Percentiles rank a stretch among this genome's conserved stretches.
Evolutionary conservation across 2,797 vertebrate genomes (phyloP).

Genomic region (Podarcis siculus): DNA sequence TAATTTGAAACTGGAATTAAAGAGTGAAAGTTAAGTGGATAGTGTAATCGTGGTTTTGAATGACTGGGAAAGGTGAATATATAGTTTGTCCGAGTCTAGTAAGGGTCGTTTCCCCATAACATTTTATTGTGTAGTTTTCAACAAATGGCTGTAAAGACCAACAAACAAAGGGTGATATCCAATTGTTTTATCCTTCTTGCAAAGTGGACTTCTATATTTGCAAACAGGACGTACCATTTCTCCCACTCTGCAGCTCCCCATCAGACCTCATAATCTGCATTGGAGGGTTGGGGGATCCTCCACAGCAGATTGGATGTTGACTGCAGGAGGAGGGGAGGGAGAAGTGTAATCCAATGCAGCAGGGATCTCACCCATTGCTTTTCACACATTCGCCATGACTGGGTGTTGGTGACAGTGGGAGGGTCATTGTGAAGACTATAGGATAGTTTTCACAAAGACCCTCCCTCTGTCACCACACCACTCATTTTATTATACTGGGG

Average conservation of each 20-base stretch:
- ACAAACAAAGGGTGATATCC: slow-evolving; percentile 40
- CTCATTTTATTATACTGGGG: slow-evolving; percentile 31
- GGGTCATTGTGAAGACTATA: slow-evolving; percentile 44
- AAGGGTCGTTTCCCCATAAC: slow-evolving; percentile 8
- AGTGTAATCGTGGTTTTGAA: slow-evolving; percentile 10
- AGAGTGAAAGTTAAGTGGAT: slow-evolving; percentile 31
- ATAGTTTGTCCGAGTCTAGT: slow-evolving; percentile 23
- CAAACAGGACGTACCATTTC: no score
- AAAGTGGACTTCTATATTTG: no score
- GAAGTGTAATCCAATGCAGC: no score
- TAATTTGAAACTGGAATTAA: slow-evolving; percentile 41
- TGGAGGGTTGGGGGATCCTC: no score
- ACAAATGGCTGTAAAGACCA: slow-evolving; percentile 55
- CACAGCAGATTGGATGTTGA: no score
- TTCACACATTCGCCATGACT: slow-evolving; percentile 45
- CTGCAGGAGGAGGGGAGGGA: no score
- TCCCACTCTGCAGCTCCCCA: no score
- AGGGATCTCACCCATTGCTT: neutral
- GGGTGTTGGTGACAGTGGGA: slow-evolving; percentile 19
- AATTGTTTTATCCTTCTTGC: no score
- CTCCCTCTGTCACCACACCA: neutral
- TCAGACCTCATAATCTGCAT: no score
- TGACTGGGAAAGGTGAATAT: slow-evolving; percentile 30
- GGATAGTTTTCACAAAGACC: no score
- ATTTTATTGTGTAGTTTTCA: slow-evolving; percentile 53